phyloP scores from a whole-genome alignment of 2,888 invertebrate genomes.

The Therioaphis trifolii region DNA sequence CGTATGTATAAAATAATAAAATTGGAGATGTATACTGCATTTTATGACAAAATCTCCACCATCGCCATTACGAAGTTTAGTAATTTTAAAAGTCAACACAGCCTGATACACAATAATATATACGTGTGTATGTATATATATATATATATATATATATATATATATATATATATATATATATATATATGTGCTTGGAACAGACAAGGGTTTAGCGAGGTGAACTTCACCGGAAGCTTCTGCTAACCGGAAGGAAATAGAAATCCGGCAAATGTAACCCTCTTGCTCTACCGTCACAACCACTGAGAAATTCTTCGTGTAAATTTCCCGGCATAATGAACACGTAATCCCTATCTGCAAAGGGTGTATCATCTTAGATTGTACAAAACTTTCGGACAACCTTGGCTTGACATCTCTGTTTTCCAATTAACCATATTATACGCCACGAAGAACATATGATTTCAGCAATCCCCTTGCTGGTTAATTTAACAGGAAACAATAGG shows the following conservation, averaged over 20 bases:
- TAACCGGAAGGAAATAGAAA: constrained; percentile 56
- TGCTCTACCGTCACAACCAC: not conserved
- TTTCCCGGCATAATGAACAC: constrained; percentile 51
- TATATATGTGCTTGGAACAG: not conserved
- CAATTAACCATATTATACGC: constrained; percentile 49
- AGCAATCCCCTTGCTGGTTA: constrained; percentile 7
- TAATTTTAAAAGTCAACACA: constrained; percentile 49
- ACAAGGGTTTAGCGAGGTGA: constrained; percentile 55
- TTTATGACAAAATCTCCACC: not conserved
- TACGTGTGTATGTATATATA: not conserved
- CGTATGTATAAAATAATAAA: not conserved
- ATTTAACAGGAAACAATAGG: constrained; percentile 18
- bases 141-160: no score
- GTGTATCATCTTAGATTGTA: constrained; percentile 31
- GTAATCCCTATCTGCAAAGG: constrained; percentile 41
- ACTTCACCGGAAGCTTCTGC: constrained; percentile 52
- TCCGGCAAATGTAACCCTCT: constrained; percentile 31
- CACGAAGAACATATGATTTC: constrained; percentile 40
- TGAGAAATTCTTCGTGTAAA: constrained; percentile 54
- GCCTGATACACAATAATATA: constrained; percentile 30
- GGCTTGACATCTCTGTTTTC: constrained; percentile 36
- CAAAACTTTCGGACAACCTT: constrained; percentile 43
- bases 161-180: not conserved
- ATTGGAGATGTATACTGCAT: constrained; percentile 20
- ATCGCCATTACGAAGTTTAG: constrained; percentile 24